A percentile compares a stretch with the other conserved stretches of the same genome.
Evolutionary conservation across 1,140 invertebrate genomes (phyloP).

Genomic region (Bombus huntii): DNA sequence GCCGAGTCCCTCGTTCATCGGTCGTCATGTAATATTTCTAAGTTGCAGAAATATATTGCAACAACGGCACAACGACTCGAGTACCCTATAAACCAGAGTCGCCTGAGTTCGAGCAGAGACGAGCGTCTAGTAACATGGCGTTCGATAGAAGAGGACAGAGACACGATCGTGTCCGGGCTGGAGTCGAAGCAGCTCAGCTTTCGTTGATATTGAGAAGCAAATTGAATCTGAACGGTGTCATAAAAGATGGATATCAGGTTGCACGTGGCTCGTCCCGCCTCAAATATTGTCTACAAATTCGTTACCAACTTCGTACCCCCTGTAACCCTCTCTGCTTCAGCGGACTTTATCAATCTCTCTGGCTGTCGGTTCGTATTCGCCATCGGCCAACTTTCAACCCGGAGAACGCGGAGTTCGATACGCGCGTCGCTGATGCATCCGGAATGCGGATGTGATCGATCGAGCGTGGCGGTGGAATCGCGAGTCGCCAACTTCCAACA

Average conservation of each 20-base stretch:
- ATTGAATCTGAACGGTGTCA: slow-evolving; percentile 75
- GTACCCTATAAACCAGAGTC: slow-evolving; percentile 57
- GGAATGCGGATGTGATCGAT: slow-evolving; percentile 25
- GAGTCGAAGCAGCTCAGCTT: slow-evolving; percentile 42
- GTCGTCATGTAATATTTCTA: slow-evolving; percentile 62
- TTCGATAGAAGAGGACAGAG: slow-evolving; percentile 3
- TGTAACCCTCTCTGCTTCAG: neutral
- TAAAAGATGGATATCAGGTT: slow-evolving; percentile 73
- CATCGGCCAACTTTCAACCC: slow-evolving; percentile 11
- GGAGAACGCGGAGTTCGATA: neutral
- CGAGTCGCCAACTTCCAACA: neutral
- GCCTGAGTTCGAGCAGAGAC: neutral
- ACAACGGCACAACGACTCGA: slow-evolving; percentile 37
- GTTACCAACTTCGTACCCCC: slow-evolving; percentile 56
- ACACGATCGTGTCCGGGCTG: slow-evolving; percentile 45
- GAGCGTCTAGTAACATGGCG: neutral
- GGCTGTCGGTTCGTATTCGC: slow-evolving; percentile 12
- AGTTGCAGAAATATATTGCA: slow-evolving; percentile 67
- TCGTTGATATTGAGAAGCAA: slow-evolving; percentile 72
- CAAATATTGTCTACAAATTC: slow-evolving; percentile 71
- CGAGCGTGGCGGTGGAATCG: neutral
- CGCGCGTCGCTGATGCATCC: neutral
- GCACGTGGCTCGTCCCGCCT: slow-evolving; percentile 42
- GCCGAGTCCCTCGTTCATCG: slow-evolving; percentile 23
- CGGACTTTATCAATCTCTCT: slow-evolving; percentile 61